phyloP scores from a whole-genome alignment of 2,797 vertebrate genomes.

The Sylvilagus floridanus region DNA sequence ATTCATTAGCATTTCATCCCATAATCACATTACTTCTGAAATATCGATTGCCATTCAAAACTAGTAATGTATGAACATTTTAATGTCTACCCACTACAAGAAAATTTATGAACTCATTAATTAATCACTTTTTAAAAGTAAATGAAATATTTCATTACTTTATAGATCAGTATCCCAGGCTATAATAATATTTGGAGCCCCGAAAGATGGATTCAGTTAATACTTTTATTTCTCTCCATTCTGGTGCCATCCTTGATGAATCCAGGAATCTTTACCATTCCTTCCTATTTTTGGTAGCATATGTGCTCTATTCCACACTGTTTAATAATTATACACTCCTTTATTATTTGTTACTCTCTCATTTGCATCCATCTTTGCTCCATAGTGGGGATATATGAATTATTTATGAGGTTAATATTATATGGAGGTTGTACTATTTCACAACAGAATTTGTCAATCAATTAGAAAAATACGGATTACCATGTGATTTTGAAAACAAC shows the following conservation, averaged over 20 bases:
- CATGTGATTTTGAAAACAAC: constrained; percentile 11
- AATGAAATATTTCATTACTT: constrained; percentile 64
- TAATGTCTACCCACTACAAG: constrained; percentile 66
- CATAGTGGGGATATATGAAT: neutral
- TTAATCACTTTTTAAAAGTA: constrained; percentile 77
- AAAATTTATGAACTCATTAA: constrained; percentile 64
- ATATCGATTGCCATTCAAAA: constrained; percentile 76
- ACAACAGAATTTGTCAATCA: neutral
- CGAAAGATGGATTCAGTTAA: neutral
- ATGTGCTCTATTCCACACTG: neutral
- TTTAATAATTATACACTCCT: neutral
- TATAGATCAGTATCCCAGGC: constrained; percentile 47
- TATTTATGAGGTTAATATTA: constrained; percentile 49
- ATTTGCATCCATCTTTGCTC: neutral
- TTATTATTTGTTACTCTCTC: neutral
- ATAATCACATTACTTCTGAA: constrained; percentile 64
- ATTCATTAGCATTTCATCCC: constrained; percentile 64
- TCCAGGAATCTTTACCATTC: neutral
- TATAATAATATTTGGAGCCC: neutral
- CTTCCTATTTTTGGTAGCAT: neutral
- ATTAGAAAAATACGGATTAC: constrained; percentile 7
- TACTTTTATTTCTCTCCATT: neutral
- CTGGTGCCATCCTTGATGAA: neutral
- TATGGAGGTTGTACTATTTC: constrained; percentile 12
- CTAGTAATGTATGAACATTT: constrained; percentile 65